These are phyloP conservation scores for Pristionchus entomophagus DNA, from an alignment of 2,888 invertebrate species.

Conservation along the genomic window DNA sequence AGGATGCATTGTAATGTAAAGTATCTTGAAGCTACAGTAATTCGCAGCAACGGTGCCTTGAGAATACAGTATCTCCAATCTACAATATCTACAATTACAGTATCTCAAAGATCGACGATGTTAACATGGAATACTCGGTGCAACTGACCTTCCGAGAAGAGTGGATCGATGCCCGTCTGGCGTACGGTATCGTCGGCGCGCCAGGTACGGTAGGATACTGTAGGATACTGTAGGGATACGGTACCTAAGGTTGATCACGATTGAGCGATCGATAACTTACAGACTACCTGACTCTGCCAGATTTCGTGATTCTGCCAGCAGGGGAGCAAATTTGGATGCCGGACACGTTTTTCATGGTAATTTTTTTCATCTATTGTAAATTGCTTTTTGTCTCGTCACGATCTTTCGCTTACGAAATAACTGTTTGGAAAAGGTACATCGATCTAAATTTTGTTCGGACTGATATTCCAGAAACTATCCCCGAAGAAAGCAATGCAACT, in stretches of 20 bases:
- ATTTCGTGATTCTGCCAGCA: conserved; percentile 73
- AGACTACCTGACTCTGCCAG: conserved; percentile 59
- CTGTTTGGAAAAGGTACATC: too few species aligned
- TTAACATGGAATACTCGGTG: conserved; percentile 82
- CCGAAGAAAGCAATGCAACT: too few species aligned
- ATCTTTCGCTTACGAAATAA: too few species aligned
- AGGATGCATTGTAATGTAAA: too few species aligned
- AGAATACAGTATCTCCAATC: too few species aligned
- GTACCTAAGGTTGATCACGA: not conserved
- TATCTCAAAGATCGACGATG: conserved; percentile 75
- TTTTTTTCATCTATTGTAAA: too few species aligned
- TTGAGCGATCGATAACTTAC: not conserved
- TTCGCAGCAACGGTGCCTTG: too few species aligned
- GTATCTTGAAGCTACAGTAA: too few species aligned
- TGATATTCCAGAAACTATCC: too few species aligned
- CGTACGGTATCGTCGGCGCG: conserved; percentile 66
- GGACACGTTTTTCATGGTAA: conserved; percentile 87
- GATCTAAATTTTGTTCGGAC: too few species aligned
- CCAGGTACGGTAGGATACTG: conserved; percentile 6
- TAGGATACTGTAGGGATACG: too few species aligned
- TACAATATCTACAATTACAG: conserved; percentile 52
- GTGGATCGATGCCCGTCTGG: conserved; percentile 90
- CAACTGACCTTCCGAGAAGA: conserved; percentile 97
- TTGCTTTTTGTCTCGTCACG: too few species aligned
- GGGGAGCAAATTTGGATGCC: conserved; percentile 94